Percentiles rank a stretch among this genome's conserved stretches.
These are phyloP conservation scores for Hemithea aestivaria DNA, from an alignment of 2,888 invertebrate genomes.

Conservation along the genomic window DNA sequence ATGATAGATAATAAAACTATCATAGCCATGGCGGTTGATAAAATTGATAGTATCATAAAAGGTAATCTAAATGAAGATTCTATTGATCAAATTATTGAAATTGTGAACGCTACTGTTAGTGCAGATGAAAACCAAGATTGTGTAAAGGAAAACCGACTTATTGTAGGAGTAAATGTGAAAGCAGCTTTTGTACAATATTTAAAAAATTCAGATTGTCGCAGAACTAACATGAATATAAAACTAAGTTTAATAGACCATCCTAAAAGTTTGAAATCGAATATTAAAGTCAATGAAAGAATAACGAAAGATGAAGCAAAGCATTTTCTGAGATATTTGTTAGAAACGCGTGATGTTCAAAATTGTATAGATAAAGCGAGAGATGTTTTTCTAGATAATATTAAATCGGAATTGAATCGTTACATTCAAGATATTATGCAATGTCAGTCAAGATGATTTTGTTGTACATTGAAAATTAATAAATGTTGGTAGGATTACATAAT, in stretches of 20 bases:
- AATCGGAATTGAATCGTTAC: no score
- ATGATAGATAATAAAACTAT: background rate
- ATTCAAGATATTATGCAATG: no score
- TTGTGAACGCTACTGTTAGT: background rate
- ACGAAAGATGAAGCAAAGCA: no score
- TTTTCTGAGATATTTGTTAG: background rate
- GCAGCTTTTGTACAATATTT: constrained; percentile 2
- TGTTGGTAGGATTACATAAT: no score
- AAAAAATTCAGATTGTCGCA: constrained; percentile 1
- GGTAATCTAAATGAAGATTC: constrained; percentile 1
- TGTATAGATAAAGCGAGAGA: constrained; percentile 9
- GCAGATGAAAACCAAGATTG: background rate
- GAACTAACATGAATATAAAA: background rate
- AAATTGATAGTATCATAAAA: background rate
- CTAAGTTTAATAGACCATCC: background rate
- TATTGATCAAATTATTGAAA: background rate
- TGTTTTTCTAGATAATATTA: constrained; percentile 14
- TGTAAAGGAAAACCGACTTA: background rate
- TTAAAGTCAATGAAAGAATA: background rate
- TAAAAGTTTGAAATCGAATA: background rate
- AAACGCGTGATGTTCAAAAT: constrained; percentile 4
- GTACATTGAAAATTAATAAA: no score
- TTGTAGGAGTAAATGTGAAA: background rate
- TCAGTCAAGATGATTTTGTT: no score
- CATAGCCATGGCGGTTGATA: background rate